phyloP scores from a whole-genome alignment of 1,140 invertebrate species.

The Condylostylus longicornis region DNA sequence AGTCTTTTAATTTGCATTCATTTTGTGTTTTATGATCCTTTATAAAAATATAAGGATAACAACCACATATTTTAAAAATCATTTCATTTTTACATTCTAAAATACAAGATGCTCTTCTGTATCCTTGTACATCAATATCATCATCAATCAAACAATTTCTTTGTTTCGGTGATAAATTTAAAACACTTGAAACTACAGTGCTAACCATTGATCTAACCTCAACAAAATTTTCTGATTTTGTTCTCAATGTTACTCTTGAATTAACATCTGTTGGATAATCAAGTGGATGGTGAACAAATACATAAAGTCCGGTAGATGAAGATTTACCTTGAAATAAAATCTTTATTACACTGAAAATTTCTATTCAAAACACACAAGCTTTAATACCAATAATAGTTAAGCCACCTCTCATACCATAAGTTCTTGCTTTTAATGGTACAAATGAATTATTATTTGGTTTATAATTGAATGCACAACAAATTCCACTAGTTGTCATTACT shows the following conservation, averaged over 20 bases:
- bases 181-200: constrained; percentile 21
- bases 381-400: constrained; percentile 22
- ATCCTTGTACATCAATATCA: constrained; percentile 19
- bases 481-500: constrained; percentile 24
- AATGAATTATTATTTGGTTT: constrained; percentile 26
- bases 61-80: constrained; percentile 19
- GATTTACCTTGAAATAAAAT: constrained; percentile 19
- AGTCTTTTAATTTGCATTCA: constrained; percentile 26
- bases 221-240: constrained; percentile 26
- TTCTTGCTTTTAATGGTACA: constrained; percentile 26
- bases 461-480: constrained; percentile 30
- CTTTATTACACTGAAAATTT: too few relatives aligned
- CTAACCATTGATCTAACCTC: constrained; percentile 27
- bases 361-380: too few relatives aligned
- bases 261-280: constrained; percentile 25
- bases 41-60: constrained; percentile 27
- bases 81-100: constrained; percentile 20
- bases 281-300: constrained; percentile 27
- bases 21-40: constrained; percentile 18
- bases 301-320: constrained; percentile 24
- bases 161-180: constrained; percentile 21
- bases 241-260: constrained; percentile 24
- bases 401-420: constrained; percentile 27
- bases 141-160: constrained; percentile 24
- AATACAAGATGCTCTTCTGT: constrained; percentile 23